These are phyloP conservation scores for Salmo trutta DNA, from an alignment of 2,797 vertebrate species.

Conservation along the genomic window DNA sequence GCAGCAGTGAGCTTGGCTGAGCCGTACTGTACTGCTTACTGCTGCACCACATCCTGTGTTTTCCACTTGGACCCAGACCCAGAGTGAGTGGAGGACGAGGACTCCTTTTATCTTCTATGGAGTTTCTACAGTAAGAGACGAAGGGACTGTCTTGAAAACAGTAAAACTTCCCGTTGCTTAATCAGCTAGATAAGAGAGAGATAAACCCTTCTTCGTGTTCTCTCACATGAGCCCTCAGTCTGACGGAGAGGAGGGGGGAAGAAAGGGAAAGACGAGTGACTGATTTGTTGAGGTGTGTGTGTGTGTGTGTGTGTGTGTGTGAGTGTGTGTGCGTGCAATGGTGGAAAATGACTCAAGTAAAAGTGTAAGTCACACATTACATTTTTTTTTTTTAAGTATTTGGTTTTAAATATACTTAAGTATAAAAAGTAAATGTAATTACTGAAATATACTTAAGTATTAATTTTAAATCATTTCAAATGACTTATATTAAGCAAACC, in stretches of 20 bases:
- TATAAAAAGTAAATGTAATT: no score
- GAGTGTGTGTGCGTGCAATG: neutral
- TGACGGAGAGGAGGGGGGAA: neutral
- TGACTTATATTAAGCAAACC: no score
- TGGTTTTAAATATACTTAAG: no score
- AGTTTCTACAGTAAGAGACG: neutral
- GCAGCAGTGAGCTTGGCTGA: slow-evolving; percentile 57
- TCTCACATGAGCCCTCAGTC: neutral
- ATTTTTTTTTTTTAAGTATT: no score
- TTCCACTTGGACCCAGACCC: slow-evolving; percentile 17
- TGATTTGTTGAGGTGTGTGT: slow-evolving; percentile 2
- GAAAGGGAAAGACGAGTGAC: neutral
- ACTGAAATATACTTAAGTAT: no score
- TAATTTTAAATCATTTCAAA: no score
- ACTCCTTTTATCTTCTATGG: neutral
- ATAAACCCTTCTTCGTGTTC: neutral
- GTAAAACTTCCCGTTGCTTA: neutral
- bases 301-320: neutral
- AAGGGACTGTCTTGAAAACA: neutral
- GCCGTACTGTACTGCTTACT: slow-evolving; percentile 73
- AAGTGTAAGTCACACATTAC: neutral
- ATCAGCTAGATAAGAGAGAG: neutral
- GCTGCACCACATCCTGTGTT: slow-evolving; percentile 78
- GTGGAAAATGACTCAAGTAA: neutral
- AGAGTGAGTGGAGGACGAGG: neutral